phyloP scores from a whole-genome alignment of 2,797 vertebrate genomes.

The Centropyge bicolor region DNA sequence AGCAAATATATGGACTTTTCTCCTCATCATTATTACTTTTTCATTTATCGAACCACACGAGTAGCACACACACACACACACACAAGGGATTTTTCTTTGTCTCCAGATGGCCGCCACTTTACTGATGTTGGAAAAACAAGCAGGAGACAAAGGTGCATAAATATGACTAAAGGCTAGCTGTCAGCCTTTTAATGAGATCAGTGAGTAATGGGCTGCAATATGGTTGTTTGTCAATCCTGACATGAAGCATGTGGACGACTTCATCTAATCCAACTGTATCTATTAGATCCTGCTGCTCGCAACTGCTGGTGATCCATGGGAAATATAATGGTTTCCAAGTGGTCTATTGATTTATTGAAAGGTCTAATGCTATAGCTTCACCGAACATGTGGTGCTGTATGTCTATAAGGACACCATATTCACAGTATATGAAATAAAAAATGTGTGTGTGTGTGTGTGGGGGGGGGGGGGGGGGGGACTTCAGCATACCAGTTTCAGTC shows the following conservation, averaged over 20 bases:
- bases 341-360: conserved; percentile 52
- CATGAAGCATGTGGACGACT: conserved; percentile 72
- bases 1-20: conserved; percentile 33
- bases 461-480: too few species aligned
- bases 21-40: conserved; percentile 15
- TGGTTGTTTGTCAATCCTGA: conserved; percentile 73
- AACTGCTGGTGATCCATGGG: conserved; percentile 61
- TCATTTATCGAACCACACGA: conserved; percentile 27
- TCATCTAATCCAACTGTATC: conserved; percentile 66
- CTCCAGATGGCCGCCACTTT: conserved; percentile 35
- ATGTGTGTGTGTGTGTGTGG: too few species aligned
- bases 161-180: conserved; percentile 77
- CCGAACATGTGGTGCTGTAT: not conserved
- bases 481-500: not conserved
- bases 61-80: conserved; percentile 6
- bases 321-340: conserved; percentile 52
- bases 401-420: conserved; percentile 1
- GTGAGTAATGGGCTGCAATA: conserved; percentile 73
- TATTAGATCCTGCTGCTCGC: conserved; percentile 56
- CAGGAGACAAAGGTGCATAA: conserved; percentile 66
- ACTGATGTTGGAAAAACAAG: conserved; percentile 49
- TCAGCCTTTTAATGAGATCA: conserved; percentile 76
- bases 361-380: conserved; percentile 6
- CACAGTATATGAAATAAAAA: not conserved
- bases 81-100: not conserved